These are phyloP conservation scores for Herminia tarsipennalis DNA, from an alignment of 2,888 invertebrate species.

Conservation along the genomic window DNA sequence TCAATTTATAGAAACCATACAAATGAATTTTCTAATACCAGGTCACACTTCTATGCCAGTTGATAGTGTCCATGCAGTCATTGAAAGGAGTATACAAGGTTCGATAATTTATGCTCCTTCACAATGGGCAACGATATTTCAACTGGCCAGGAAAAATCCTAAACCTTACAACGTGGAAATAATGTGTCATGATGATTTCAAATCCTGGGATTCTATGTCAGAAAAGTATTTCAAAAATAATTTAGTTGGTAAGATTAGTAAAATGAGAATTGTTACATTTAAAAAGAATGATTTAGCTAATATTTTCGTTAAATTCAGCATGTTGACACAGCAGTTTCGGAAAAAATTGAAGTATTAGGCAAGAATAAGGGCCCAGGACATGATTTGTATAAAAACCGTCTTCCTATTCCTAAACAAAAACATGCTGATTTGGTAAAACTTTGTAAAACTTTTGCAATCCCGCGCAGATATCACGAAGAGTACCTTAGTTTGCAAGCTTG, in stretches of 20 bases:
- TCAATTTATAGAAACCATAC: neutral
- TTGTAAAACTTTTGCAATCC: neutral
- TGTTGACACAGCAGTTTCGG: neutral
- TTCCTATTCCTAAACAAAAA: neutral
- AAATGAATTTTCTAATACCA: neutral
- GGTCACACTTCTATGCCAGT: neutral
- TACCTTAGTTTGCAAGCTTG: too few species aligned
- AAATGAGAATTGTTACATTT: neutral
- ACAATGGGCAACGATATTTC: neutral
- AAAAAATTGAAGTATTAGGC: neutral
- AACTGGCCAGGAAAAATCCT: neutral
- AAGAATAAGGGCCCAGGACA: neutral
- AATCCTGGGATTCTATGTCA: neutral
- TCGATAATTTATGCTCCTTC: neutral
- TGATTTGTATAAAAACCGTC: too few species aligned
- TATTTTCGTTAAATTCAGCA: neutral
- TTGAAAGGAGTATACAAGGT: neutral
- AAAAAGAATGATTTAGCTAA: too few species aligned
- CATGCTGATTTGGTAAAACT: neutral
- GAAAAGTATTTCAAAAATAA: neutral
- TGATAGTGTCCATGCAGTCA: neutral
- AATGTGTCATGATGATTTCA: neutral
- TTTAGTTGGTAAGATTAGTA: neutral
- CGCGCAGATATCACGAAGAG: neutral
- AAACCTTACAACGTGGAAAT: neutral